These are phyloP conservation scores for Megaceryle torquata DNA, from an alignment of 2,113 vertebrate species.

Conservation along the genomic window DNA sequence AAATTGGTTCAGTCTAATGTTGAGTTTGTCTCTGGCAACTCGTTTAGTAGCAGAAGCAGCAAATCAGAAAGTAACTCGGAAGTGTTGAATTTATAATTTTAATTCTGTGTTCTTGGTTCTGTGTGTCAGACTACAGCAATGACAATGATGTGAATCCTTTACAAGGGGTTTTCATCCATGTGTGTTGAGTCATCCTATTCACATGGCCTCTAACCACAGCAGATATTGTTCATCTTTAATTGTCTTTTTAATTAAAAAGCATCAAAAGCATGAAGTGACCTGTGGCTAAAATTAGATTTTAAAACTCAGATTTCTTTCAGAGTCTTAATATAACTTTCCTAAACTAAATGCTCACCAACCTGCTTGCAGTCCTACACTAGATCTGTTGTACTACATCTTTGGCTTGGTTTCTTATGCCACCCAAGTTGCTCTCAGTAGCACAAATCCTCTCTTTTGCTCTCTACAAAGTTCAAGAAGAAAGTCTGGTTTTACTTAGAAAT, in stretches of 20 bases:
- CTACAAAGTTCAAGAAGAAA: neutral
- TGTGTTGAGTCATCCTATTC: neutral
- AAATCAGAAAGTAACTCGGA: neutral
- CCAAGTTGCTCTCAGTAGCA: neutral
- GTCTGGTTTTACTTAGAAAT: neutral
- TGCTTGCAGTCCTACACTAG: neutral
- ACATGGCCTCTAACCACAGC: neutral
- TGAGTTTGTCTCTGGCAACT: neutral
- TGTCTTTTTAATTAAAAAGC: constrained; percentile 38
- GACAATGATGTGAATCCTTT: neutral
- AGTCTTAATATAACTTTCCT: neutral
- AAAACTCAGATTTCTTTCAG: neutral
- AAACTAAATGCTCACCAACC: neutral
- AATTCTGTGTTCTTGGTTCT: neutral
- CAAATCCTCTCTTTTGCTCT: neutral
- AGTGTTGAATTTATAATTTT: neutral
- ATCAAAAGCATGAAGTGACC: neutral
- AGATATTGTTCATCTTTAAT: neutral
- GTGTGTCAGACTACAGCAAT: neutral
- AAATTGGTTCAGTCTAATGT: neutral
- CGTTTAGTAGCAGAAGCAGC: neutral
- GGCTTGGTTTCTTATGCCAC: neutral
- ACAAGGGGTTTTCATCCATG: neutral
- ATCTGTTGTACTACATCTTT: neutral
- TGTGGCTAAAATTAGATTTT: neutral